phyloP scores from a whole-genome alignment of 2,888 invertebrate species.

The Laspeyria flexula region DNA sequence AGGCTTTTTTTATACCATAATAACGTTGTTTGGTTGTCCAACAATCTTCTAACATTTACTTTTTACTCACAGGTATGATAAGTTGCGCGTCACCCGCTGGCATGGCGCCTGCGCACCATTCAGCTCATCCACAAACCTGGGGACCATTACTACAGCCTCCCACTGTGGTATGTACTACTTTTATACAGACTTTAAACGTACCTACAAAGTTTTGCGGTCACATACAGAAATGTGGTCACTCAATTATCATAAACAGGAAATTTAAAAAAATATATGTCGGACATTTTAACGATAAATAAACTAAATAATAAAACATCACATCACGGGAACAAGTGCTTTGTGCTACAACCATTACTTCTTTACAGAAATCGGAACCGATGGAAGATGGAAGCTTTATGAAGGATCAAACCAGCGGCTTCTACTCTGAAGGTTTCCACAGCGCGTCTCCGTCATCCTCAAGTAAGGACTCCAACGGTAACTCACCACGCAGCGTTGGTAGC shows the following conservation, averaged over 20 bases:
- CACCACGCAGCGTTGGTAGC: slow-evolving; percentile 79
- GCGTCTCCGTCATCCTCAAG: slow-evolving; percentile 87
- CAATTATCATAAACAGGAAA: neutral
- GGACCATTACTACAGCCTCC: slow-evolving; percentile 67
- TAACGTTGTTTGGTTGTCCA: neutral
- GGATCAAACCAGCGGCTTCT: slow-evolving; percentile 87
- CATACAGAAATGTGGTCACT: neutral
- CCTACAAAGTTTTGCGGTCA: too few relatives aligned
- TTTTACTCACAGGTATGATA: slow-evolving; percentile 68
- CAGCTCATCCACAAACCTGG: slow-evolving; percentile 69
- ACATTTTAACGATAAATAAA: neutral
- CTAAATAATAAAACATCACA: neutral
- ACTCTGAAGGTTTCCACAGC: slow-evolving; percentile 87
- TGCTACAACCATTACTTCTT: slow-evolving; percentile 47
- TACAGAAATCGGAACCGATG: slow-evolving; percentile 86
- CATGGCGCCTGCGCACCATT: slow-evolving; percentile 75
- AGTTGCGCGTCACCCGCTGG: slow-evolving; percentile 79
- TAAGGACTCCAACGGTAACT: slow-evolving; percentile 81
- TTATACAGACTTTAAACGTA: too few relatives aligned
- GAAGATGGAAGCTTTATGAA: slow-evolving; percentile 78
- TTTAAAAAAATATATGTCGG: neutral
- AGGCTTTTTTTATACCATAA: too few relatives aligned
- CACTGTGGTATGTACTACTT: slow-evolving; percentile 66
- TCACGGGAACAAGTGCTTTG: neutral
- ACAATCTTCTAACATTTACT: slow-evolving; percentile 4